A percentile compares a stretch with the other conserved stretches of the same genome.
Evolutionary conservation across 1,140 invertebrate genomes (phyloP).

Genomic region (Pseudomyrmex flavicornis): DNA sequence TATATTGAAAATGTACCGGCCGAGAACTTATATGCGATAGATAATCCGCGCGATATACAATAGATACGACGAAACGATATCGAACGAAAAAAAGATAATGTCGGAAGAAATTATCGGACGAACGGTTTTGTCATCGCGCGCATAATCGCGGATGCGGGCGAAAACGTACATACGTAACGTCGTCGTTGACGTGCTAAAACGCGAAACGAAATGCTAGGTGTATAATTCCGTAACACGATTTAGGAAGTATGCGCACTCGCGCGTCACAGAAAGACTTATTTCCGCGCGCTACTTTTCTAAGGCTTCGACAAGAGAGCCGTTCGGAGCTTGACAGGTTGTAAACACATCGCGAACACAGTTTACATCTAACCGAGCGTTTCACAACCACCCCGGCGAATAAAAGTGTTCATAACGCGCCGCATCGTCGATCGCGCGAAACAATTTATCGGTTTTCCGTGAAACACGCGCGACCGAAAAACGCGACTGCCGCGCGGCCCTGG

Average conservation of each 20-base stretch:
- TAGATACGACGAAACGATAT: background rate
- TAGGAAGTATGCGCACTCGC: background rate
- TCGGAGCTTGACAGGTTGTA: constrained; percentile 16
- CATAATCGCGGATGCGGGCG: no score
- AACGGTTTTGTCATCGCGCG: no score
- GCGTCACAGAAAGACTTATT: constrained; percentile 29
- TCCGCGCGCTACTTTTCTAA: constrained; percentile 21
- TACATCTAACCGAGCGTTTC: constrained; percentile 10
- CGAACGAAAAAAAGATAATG: constrained; percentile 24
- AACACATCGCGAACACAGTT: constrained; percentile 15
- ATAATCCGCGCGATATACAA: constrained; percentile 2
- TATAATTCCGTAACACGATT: constrained; percentile 26
- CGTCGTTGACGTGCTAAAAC: background rate
- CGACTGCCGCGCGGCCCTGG: no score
- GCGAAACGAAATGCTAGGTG: background rate
- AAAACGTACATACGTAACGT: background rate
- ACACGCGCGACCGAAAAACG: background rate
- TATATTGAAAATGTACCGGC: background rate
- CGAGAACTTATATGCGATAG: background rate
- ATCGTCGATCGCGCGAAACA: constrained; percentile 16
- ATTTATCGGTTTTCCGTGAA: constrained; percentile 9
- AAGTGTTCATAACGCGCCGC: background rate
- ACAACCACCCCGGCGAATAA: background rate
- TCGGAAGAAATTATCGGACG: background rate
- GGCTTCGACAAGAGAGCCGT: background rate